Evolutionary conservation across 2,797 vertebrate genomes (phyloP).

Genomic region (Chaetodon trifasciatus): DNA sequence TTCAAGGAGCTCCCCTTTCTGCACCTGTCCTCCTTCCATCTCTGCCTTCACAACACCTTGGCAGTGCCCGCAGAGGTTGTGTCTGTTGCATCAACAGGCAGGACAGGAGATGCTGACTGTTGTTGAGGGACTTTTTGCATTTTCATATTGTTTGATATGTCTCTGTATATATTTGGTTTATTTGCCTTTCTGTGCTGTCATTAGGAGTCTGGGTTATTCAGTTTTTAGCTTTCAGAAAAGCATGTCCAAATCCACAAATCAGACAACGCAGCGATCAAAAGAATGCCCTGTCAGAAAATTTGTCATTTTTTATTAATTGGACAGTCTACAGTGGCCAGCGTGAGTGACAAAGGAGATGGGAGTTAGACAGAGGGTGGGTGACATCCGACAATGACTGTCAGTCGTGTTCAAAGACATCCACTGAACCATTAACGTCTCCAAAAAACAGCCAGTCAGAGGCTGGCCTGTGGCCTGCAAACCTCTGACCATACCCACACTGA

Average conservation of each 20-base stretch:
- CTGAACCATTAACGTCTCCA: constrained; percentile 45
- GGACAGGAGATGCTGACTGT: constrained; percentile 23
- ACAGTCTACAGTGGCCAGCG: constrained; percentile 14
- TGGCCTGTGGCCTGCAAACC: constrained; percentile 27
- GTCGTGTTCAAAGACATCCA: constrained; percentile 59
- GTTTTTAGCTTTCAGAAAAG: constrained; percentile 31
- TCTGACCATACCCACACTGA: constrained; percentile 25
- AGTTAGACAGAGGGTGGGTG: constrained; percentile 33
- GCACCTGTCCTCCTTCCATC: constrained; percentile 39
- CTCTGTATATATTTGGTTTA: constrained; percentile 41
- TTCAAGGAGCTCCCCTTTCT: constrained; percentile 52
- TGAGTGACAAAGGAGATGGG: constrained; percentile 45
- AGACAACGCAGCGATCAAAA: constrained; percentile 56
- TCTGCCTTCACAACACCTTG: constrained; percentile 2
- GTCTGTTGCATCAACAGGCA: constrained; percentile 38
- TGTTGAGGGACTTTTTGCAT: constrained; percentile 21
- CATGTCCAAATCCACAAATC: constrained; percentile 40
- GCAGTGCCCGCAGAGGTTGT: constrained; percentile 29
- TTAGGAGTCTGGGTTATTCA: constrained; percentile 31
- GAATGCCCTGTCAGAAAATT: constrained; percentile 38
- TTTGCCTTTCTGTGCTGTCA: constrained; percentile 26
- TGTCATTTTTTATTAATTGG: constrained; percentile 55
- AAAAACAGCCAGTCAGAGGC: constrained; percentile 40
- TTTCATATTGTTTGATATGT: constrained; percentile 52
- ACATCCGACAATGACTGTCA: constrained; percentile 40